Evolutionary conservation across 2,113 vertebrate genomes (phyloP).

Genomic region (Oryzias celebensis): DNA sequence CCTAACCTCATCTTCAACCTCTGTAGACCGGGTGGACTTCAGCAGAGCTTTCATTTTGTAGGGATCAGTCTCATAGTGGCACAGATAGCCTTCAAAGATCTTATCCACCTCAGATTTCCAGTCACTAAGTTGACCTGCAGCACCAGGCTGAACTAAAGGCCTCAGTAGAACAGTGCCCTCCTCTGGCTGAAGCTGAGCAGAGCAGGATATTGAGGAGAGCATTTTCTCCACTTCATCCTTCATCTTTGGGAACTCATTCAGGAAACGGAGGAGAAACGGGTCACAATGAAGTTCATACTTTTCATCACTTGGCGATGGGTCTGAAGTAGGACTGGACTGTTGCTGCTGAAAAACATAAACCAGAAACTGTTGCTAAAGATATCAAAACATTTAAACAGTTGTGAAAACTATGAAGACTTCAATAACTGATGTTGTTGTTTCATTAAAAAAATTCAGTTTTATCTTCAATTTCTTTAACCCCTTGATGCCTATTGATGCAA

Average conservation of each 20-base stretch:
- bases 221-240: constrained; percentile 2
- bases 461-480: too few relatives aligned
- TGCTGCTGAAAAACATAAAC: constrained; percentile 7
- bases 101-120: constrained; percentile 33
- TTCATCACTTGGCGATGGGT: not conserved
- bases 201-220: constrained; percentile 4
- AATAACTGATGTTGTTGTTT: too few relatives aligned
- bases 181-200: constrained; percentile 19
- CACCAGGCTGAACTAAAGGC: not conserved
- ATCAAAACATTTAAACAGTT: too few relatives aligned
- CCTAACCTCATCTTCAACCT: constrained; percentile 21
- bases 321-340: not conserved
- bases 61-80: constrained; percentile 35
- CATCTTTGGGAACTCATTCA: constrained; percentile 32
- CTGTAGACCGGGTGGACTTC: not conserved
- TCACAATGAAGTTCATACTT: constrained; percentile 20
- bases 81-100: constrained; percentile 7
- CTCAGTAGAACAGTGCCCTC: constrained; percentile 8
- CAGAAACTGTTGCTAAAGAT: too few relatives aligned
- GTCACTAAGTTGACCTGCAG: not conserved
- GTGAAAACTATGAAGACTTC: too few relatives aligned
- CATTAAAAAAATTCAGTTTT: too few relatives aligned
- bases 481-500: too few relatives aligned
- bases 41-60: constrained; percentile 31
- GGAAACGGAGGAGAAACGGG: constrained; percentile 29